Base-by-base conservation (phyloP, 2,797 vertebrate species). In the Sebastolobus alascanus region DNA sequence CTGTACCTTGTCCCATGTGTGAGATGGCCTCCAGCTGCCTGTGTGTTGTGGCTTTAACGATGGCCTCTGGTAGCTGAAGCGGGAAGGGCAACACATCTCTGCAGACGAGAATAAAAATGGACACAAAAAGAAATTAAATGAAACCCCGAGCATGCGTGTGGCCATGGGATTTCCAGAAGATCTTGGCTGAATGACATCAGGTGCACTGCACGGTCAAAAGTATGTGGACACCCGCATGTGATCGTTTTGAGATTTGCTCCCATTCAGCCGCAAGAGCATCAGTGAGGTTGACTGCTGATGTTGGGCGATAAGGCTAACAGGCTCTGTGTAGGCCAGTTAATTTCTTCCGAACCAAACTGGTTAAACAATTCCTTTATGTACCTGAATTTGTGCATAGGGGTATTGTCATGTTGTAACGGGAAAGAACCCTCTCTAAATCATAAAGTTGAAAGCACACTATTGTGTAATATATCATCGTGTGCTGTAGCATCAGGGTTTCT, bases 21-120 rank as follows among this genome's bases (percentile, higher is more conserved):
- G 97, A 97, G 87, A 98, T 97, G 87, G 94, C 95, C 89, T 98
- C 97, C 85, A 98, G 95, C 85, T 97, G 95, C 74, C 96, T 94
- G 92, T 97, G 96, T 35, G 96, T 96, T 3, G 95, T 80, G 2
- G 97, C 97, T 54, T 94, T 92, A 33, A 92, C 90, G 61, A 98
- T 97, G 86, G 96, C 96, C 27, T 95, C 96, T 25, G 97, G 97
- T 20, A 98, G 96, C 90, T 96, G 94, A 68, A 98, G 95, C 1
- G 96, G 94, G 75, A 97, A 96, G 4, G 97, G 96, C 65, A 98
- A 90, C 72, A 98, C 92, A 85, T 98, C 97, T 90, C 97, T 98
- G 91, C 69, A 88, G 64, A 84, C 22, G 54, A 33, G 59, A 55
- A 71, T 25, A 38, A 31, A 71, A 9, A 54, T 13, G 8, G 9